phyloP scores from a whole-genome alignment of 2,797 vertebrate species.

The Phataginus tricuspis region DNA sequence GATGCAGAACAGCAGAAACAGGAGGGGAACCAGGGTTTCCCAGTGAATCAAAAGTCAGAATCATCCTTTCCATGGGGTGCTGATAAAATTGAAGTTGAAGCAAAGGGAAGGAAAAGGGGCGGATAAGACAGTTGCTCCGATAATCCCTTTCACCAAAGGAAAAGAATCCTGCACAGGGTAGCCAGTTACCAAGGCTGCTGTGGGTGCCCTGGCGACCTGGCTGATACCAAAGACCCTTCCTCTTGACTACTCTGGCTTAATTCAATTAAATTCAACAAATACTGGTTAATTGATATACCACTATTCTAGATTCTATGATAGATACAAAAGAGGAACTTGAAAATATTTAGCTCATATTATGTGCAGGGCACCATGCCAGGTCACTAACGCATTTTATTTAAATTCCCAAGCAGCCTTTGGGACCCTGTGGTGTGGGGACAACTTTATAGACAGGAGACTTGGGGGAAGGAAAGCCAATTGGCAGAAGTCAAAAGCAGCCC shows the following conservation, averaged over 20 bases:
- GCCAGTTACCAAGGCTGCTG: neutral
- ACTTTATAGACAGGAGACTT: neutral
- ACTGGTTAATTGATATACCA: neutral
- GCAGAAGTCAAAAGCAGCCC: neutral
- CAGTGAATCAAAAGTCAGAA: neutral
- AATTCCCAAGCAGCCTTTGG: neutral
- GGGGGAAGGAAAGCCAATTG: neutral
- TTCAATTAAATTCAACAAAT: neutral
- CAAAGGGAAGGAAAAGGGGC: neutral
- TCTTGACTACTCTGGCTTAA: neutral
- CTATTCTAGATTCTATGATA: neutral
- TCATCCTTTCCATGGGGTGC: neutral
- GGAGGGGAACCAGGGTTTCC: neutral
- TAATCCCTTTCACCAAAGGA: neutral
- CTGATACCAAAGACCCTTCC: neutral
- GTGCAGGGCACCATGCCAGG: neutral
- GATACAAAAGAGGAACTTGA: neutral
- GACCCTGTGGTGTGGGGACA: neutral
- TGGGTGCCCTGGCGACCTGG: neutral
- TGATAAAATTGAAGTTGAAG: neutral
- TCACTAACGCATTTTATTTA: slow-evolving; percentile 16
- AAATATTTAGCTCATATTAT: neutral
- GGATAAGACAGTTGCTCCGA: neutral
- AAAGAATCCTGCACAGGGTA: neutral
- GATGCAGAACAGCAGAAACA: neutral